Evolutionary conservation across 2,797 vertebrate species (phyloP).

Genomic region (Lagocephalus sceleratus): DNA sequence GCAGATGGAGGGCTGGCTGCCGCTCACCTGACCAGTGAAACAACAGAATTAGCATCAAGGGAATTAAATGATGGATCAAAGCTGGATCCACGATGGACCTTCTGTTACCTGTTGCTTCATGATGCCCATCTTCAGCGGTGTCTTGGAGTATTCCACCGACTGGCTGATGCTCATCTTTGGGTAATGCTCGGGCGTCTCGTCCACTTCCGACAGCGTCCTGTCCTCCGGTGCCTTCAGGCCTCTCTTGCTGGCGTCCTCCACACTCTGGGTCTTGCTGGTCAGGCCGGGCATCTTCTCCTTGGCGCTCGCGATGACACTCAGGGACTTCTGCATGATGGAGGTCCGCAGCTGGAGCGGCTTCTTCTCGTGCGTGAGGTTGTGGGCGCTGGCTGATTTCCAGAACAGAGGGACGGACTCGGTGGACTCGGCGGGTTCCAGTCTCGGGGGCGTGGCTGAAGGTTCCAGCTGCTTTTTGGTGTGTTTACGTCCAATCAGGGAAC

Average conservation of each 20-base stretch:
- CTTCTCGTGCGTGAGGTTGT: slow-evolving; percentile 93
- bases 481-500: slow-evolving; percentile 82
- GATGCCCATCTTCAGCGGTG: slow-evolving; percentile 90
- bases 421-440: slow-evolving; percentile 80
- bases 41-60: not conserved
- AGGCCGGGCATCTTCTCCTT: slow-evolving; percentile 94
- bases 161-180: slow-evolving; percentile 83
- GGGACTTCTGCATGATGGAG: slow-evolving; percentile 94
- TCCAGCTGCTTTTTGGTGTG: slow-evolving; percentile 79
- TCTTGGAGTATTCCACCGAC: slow-evolving; percentile 87
- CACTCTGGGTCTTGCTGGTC: slow-evolving; percentile 82
- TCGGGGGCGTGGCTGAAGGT: slow-evolving; percentile 61
- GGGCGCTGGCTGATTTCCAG: slow-evolving; percentile 95
- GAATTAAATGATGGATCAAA: not conserved
- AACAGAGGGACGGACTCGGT: slow-evolving; percentile 91
- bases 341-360: slow-evolving; percentile 88
- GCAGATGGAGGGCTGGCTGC: slow-evolving; percentile 82
- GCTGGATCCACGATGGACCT: no score
- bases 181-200: slow-evolving; percentile 82
- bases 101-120: slow-evolving; percentile 87
- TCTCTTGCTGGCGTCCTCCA: slow-evolving; percentile 86
- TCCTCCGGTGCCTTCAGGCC: slow-evolving; percentile 79
- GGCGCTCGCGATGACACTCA: slow-evolving; percentile 95
- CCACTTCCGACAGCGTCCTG: slow-evolving; percentile 80
- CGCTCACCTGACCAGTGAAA: slow-evolving; percentile 69